Base-by-base conservation (phyloP, 1,140 invertebrate species). In the Camponotus floridanus region DNA sequence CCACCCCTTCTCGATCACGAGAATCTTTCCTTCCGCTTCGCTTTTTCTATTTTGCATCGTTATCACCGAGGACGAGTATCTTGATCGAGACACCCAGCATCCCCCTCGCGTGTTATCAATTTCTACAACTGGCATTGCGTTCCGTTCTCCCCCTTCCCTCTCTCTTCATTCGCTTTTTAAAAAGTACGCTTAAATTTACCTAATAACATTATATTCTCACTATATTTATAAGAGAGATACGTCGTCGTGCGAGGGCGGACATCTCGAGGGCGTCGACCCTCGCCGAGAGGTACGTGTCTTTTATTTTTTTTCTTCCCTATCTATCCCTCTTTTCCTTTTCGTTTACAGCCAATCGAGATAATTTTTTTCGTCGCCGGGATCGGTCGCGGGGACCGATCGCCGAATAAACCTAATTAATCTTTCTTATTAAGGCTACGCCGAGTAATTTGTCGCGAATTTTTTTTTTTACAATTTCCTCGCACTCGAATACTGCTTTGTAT, bases 161-260 rank as follows among this genome's bases (percentile, higher is more conserved):
- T 71, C 80, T 11, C 64, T 64, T 83, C 68, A 64, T 88, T 90
- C 68, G 67, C 91, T 83, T 85, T 86, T 87, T 89, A 80, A 76
- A 68, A 57, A 91, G 90, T 92, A 94, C 90, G 81, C 93, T 85
- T 94, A 94, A 94, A 90, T 92, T 93, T 91, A 92, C 78, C 88
- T 94, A 94, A 92, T 94, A 94, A 94, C 93, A 93, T 95, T 94
- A 93, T 94, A 93, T 87, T 95, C 94, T 95, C 94, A 95, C 94
- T 95, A 94, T 51, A 51, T 15, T 18, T 51, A 51, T 18, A 3
- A 48, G 48, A 51, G 48, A 51, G 86, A 87, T 85, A 76, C 86
- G 83, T 91, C 85, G 87, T 76, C 85, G 85, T 76, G 90, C 88
- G 76, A 91, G 86, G 85, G 36, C 61, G 59, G 76, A 73, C 61